phyloP scores from a whole-genome alignment of 2,888 invertebrate genomes.

The Phalangium opilio region DNA sequence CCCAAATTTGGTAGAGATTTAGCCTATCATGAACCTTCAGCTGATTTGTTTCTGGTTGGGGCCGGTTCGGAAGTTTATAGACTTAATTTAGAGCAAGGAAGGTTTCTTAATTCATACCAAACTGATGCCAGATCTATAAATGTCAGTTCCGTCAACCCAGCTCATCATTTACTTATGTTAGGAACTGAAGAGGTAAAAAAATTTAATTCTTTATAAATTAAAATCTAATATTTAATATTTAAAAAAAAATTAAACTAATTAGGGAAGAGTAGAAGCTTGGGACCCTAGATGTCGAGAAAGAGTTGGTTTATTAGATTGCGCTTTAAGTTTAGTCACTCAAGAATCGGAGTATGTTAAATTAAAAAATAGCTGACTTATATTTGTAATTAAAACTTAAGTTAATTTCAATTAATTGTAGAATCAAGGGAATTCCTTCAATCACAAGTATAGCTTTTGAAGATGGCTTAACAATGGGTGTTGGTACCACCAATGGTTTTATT shows the following conservation, averaged over 20 bases:
- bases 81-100: conserved; percentile 85
- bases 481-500: conserved; percentile 72
- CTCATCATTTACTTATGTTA: conserved; percentile 68
- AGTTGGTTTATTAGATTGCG: conserved; percentile 72
- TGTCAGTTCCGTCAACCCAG: conserved; percentile 68
- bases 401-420: neutral
- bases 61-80: conserved; percentile 77
- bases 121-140: conserved; percentile 56
- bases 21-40: conserved; percentile 70
- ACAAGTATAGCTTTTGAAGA: conserved; percentile 47
- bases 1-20: conserved; percentile 92
- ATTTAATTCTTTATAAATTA: too few relatives aligned
- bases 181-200: conserved; percentile 56
- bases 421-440: conserved; percentile 46
- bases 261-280: conserved; percentile 88
- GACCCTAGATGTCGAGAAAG: conserved; percentile 67
- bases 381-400: too few relatives aligned
- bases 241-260: conserved; percentile 3
- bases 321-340: conserved; percentile 43
- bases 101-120: conserved; percentile 70
- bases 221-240: neutral
- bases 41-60: conserved; percentile 85
- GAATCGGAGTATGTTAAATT: conserved; percentile 42
- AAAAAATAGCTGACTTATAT: too few relatives aligned
- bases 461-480: conserved; percentile 53